Conservation (phyloP, 2,113 vertebrate genomes). For the Aleadryas rufinucha region DNA sequence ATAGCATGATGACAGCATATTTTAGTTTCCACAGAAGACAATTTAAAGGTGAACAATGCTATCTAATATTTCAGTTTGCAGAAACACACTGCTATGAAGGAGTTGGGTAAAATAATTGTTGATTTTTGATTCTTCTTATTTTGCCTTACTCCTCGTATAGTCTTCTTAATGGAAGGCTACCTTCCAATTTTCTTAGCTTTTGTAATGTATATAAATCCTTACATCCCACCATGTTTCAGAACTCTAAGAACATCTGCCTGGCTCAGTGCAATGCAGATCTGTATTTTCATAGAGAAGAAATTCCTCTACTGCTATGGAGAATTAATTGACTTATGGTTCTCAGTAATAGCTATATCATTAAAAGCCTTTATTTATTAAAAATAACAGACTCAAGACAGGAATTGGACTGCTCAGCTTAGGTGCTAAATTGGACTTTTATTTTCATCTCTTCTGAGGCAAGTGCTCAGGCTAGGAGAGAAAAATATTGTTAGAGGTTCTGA, state of each 20-base stretch:
- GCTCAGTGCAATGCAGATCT: not conserved
- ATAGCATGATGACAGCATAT: not conserved
- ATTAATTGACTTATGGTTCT: not conserved
- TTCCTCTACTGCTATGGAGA: not conserved
- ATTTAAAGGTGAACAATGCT: not conserved
- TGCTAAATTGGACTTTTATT: not conserved
- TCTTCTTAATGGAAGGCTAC: not conserved
- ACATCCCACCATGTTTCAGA: not conserved
- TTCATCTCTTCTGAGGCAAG: not conserved
- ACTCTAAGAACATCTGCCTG: not conserved
- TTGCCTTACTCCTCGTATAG: not conserved
- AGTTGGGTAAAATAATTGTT: not conserved
- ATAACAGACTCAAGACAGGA: not conserved
- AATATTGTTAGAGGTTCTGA: not conserved
- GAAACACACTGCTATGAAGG: not conserved
- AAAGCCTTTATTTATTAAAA: not conserved
- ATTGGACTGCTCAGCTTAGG: not conserved
- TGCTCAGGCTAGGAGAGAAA: not conserved
- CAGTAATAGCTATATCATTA: not conserved
- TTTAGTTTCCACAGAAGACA: not conserved
- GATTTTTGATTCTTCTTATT: not conserved
- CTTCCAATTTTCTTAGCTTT: not conserved
- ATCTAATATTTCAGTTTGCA: not conserved
- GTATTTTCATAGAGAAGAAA: not conserved
- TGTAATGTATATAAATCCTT: not conserved